phyloP scores from a whole-genome alignment of 2,888 invertebrate species.

The Andricus curvator region DNA sequence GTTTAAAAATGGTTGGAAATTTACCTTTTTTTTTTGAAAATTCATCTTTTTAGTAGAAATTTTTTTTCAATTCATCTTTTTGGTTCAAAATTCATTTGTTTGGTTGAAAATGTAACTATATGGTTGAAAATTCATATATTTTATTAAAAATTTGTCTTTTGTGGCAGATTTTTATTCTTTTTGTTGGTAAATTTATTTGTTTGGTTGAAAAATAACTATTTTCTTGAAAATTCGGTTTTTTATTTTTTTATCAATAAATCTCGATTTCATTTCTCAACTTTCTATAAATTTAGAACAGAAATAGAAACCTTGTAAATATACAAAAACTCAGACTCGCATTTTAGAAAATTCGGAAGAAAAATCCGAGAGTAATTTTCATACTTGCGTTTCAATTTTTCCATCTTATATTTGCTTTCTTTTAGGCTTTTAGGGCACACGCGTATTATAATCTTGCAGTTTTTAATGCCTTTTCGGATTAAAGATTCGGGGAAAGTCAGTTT shows the following conservation, averaged over 20 bases:
- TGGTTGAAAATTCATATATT: too few species aligned
- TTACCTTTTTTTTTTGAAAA: too few species aligned
- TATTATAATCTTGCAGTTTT: neutral
- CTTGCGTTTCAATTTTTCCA: neutral
- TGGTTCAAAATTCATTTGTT: too few species aligned
- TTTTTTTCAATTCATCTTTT: too few species aligned
- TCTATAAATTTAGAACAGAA: neutral
- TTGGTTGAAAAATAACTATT: too few species aligned
- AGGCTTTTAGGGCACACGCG: neutral
- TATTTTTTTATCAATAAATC: neutral
- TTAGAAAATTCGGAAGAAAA: neutral
- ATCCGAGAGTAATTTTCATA: neutral
- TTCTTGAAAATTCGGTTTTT: neutral
- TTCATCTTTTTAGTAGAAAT: too few species aligned
- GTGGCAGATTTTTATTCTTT: too few species aligned
- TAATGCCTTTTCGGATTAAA: neutral
- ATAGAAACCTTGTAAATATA: neutral
- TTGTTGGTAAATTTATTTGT: too few species aligned
- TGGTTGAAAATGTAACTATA: too few species aligned
- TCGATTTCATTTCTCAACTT: neutral
- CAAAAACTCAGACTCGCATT: neutral
- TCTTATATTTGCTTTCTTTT: neutral
- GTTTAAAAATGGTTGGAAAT: too few species aligned
- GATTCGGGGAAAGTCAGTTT: neutral
- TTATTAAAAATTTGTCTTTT: too few species aligned